Percentiles rank a stretch among this genome's conserved stretches.
phyloP scores from a whole-genome alignment of 1,140 invertebrate genomes.

The Coenobita brevimanus region DNA sequence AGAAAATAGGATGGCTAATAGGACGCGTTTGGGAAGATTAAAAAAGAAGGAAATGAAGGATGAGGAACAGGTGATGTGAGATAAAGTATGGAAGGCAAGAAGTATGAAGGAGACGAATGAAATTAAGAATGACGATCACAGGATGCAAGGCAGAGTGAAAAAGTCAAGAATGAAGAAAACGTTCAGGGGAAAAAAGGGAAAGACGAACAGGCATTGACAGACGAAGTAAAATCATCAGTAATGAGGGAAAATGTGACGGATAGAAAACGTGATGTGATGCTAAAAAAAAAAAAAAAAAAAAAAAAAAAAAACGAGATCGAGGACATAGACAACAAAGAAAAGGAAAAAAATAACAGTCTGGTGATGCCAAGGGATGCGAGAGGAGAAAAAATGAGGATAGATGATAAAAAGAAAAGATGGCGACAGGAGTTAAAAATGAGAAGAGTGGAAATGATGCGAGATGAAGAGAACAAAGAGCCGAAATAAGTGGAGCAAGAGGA shows the following conservation, averaged over 20 bases:
- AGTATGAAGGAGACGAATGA: no score
- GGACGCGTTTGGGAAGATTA: not conserved
- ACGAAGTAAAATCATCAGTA: not conserved
- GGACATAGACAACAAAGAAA: no score
- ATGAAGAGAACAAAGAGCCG: not conserved
- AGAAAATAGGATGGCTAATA: not conserved
- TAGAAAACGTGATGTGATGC: not conserved
- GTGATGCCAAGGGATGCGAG: no score
- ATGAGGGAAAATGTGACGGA: not conserved
- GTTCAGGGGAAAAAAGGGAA: not conserved
- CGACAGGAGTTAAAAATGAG: not conserved
- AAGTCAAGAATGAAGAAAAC: no score
- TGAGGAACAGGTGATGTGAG: no score
- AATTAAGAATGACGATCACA: no score
- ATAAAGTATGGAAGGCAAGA: no score
- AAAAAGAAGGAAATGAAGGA: not conserved
- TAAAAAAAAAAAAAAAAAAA: not conserved
- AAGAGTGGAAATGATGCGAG: not conserved
- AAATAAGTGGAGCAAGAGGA: not conserved
- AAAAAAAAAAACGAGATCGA: conserved; percentile 6
- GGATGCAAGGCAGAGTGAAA: no score
- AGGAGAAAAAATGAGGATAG: no score
- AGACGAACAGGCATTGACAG: not conserved
- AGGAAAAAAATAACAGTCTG: no score
- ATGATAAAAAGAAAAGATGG: no score